phyloP scores from a whole-genome alignment of 2,797 vertebrate species.

The Gymnodraco acuticeps region DNA sequence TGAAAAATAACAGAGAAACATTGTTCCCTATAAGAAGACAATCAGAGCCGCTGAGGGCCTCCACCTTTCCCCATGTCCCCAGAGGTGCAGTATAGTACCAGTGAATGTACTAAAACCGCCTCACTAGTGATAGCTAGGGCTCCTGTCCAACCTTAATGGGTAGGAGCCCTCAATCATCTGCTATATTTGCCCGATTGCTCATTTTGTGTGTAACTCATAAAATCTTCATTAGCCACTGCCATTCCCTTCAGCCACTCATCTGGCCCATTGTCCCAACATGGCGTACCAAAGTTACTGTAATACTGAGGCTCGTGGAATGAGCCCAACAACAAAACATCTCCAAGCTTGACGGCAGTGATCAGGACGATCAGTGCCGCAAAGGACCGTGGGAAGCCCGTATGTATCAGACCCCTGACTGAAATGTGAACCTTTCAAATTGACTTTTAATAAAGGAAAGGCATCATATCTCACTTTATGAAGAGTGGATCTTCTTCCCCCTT shows the following conservation, averaged over 20 bases:
- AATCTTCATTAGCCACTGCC: conserved; percentile 50
- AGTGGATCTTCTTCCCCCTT: conserved; percentile 61
- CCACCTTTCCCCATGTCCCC: conserved; percentile 74
- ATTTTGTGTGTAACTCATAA: conserved; percentile 63
- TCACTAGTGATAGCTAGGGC: conserved; percentile 84
- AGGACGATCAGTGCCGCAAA: conserved; percentile 62
- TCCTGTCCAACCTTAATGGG: conserved; percentile 61
- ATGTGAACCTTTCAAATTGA: conserved; percentile 69
- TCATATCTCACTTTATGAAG: conserved; percentile 55
- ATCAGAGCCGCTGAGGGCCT: conserved; percentile 78
- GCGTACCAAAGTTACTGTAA: conserved; percentile 71
- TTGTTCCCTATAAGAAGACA: conserved; percentile 76
- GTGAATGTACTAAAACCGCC: conserved; percentile 83
- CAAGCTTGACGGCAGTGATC: conserved; percentile 53
- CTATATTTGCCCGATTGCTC: conserved; percentile 60
- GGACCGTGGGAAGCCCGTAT: conserved; percentile 55
- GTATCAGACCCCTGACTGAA: conserved; percentile 64
- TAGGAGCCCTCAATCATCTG: conserved; percentile 60
- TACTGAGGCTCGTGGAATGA: conserved; percentile 50
- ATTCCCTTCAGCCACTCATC: conserved; percentile 56
- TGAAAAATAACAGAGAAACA: conserved; percentile 66
- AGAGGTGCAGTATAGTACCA: conserved; percentile 76
- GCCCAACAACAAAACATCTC: conserved; percentile 49
- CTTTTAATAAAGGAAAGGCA: conserved; percentile 59
- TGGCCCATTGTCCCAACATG: conserved; percentile 53